Evolutionary conservation across 2,888 invertebrate species (phyloP), one percentile per base, ranked within the genome.

Genomic region (Chloroclystis v-ata): DNA sequence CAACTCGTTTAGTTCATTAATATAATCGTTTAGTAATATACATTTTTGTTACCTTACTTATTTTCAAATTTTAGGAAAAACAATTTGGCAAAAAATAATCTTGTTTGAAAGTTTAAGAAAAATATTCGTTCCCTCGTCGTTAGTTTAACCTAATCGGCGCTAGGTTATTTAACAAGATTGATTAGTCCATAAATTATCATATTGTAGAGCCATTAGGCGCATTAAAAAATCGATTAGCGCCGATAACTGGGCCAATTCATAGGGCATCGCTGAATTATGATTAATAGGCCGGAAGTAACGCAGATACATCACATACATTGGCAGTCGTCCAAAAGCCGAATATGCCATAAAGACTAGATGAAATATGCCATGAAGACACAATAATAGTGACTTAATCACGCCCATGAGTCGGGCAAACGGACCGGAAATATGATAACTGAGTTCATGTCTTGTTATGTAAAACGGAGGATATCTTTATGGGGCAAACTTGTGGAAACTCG

Each of bases 261-360:
- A 55, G 62, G 60, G 54, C 65, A 65, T 69, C 67, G 75, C 72
- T 72, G 72, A 74, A 74, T 72, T 71, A 76, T 75, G 72, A 77
- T 75, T 71, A 74, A 77, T 73, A 65, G 65, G 53, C 52, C 56
- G 64, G 66, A 72, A 69, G 61, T 64, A 67, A 67, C 59, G 56
- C 16, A 24, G 26, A 39, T 45, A 50, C 24, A 46, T 49, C 33
- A 45, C 45, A 35, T 41, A 39, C 12, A 35, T 43, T 50, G 50
- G 50, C 50, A 46, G n/a, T 4, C 13, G 11, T 35, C 50, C 50
- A 50, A 47, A 39, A 43, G 20, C 38, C 24, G 49, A 45, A 45
- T 46, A 46, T 37, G 37, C 43, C 37, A 43, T 46, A 50, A 47
- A 47, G 43, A 47, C 54, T 52, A 43, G 38, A 46, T 50, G 48